Conservation (phyloP, 1,140 invertebrate genomes). For the Leptopilina boulardi region DNA sequence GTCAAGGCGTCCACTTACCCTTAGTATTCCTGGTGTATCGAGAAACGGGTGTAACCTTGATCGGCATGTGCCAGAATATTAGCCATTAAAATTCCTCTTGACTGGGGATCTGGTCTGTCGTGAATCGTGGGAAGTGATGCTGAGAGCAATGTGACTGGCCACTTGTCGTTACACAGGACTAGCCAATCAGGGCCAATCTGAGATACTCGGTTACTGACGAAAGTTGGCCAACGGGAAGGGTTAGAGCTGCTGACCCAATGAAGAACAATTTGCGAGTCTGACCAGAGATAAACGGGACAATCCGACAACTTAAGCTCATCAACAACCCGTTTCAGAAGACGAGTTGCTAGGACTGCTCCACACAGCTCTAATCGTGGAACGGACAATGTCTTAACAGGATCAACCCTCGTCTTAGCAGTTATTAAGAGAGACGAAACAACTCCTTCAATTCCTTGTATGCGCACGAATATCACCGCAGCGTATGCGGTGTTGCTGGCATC, state of each 20-base stretch:
- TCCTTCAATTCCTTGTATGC: not conserved
- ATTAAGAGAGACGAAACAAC: too few species aligned
- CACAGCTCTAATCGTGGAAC: not conserved
- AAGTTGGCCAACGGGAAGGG: constrained; percentile 58
- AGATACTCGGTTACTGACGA: constrained; percentile 65
- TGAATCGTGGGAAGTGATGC: not conserved
- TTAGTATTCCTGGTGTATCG: not conserved
- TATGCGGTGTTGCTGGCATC: not conserved
- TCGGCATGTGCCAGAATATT: not conserved
- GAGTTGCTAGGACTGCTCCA: not conserved
- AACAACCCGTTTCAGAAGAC: not conserved
- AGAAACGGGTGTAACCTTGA: not conserved
- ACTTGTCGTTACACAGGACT: too few species aligned
- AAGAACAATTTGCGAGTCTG: constrained; percentile 44
- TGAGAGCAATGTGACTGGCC: too few species aligned
- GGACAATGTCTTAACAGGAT: not conserved
- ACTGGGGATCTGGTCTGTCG: constrained; percentile 41
- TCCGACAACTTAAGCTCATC: not conserved
- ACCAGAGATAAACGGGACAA: not conserved
- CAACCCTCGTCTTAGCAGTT: too few species aligned
- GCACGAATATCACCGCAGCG: not conserved
- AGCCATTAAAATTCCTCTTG: too few species aligned
- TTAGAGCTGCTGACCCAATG: constrained; percentile 54
- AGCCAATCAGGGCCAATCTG: constrained; percentile 58
- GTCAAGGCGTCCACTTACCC: not conserved